Percentiles rank a stretch among this genome's conserved stretches.
Conservation (phyloP, 2,797 vertebrate genomes). For the Podarcis lilfordi region DNA sequence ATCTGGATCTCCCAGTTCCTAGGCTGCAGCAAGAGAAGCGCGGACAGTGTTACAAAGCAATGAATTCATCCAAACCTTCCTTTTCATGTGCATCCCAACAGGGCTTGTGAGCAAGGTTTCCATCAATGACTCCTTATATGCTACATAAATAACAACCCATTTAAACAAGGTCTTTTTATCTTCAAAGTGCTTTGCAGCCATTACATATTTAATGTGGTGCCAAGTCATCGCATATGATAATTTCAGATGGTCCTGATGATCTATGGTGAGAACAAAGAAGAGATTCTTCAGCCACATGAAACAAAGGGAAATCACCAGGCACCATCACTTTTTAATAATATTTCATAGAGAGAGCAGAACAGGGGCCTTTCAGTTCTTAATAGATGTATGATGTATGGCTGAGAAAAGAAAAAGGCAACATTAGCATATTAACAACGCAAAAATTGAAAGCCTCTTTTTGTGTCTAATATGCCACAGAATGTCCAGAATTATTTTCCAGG, state of each 20-base stretch:
- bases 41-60: slow-evolving; percentile 38
- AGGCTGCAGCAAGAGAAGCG: slow-evolving; percentile 46
- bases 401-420: slow-evolving; percentile 33
- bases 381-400: slow-evolving; percentile 33
- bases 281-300: slow-evolving; percentile 39
- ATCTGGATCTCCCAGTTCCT: slow-evolving; percentile 46
- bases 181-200: slow-evolving; percentile 62
- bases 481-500: slow-evolving; percentile 60
- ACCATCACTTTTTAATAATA: slow-evolving; percentile 22
- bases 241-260: slow-evolving; percentile 24
- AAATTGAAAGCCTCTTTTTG: slow-evolving; percentile 62
- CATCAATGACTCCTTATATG: slow-evolving; percentile 14
- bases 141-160: slow-evolving; percentile 43
- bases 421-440: slow-evolving; percentile 51
- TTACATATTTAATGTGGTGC: slow-evolving; percentile 40
- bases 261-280: slow-evolving; percentile 35
- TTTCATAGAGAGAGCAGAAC: slow-evolving; percentile 47
- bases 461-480: slow-evolving; percentile 53
- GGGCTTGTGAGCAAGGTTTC: slow-evolving; percentile 13
- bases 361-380: slow-evolving; percentile 45
- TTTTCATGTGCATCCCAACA: slow-evolving; percentile 45
- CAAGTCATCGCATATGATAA: slow-evolving; percentile 29
- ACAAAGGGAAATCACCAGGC: slow-evolving; percentile 9
- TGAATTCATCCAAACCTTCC: slow-evolving; percentile 47
- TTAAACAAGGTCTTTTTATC: slow-evolving; percentile 58